These are phyloP conservation scores for Ostrea edulis DNA, from an alignment of 1,140 invertebrate genomes.

Conservation along the genomic window DNA sequence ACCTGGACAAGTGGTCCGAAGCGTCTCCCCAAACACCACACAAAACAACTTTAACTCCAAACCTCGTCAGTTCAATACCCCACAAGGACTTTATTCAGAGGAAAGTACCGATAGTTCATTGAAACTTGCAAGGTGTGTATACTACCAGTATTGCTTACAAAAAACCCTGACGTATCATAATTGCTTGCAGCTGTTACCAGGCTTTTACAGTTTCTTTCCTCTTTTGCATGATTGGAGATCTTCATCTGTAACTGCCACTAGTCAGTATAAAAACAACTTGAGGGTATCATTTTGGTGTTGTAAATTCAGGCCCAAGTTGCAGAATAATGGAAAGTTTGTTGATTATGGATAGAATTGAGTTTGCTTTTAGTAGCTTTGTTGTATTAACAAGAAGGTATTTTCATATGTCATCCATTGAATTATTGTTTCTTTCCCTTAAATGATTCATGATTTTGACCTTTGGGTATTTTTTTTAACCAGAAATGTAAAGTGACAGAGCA, in stretches of 20 bases:
- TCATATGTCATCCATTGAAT: no score
- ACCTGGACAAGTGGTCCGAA: constrained; percentile 47
- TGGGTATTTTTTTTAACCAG: no score
- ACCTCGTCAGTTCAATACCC: constrained; percentile 92
- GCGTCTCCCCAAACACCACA: constrained; percentile 51
- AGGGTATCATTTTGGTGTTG: neutral
- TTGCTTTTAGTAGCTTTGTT: neutral
- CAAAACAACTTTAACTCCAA: constrained; percentile 40
- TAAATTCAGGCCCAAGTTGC: constrained; percentile 10
- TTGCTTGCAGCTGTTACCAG: neutral
- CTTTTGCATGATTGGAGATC: constrained; percentile 21
- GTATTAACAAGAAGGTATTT: no score
- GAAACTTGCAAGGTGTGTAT: constrained; percentile 48
- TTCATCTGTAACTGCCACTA: neutral
- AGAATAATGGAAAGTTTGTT: neutral
- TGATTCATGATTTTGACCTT: no score
- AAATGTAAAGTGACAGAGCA: no score
- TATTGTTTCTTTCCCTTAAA: no score
- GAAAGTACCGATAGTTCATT: constrained; percentile 84
- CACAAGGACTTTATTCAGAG: constrained; percentile 96
- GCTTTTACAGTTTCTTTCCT: neutral
- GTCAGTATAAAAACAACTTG: neutral
- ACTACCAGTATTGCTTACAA: neutral
- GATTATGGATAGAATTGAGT: neutral
- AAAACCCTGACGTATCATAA: neutral